phyloP scores from a whole-genome alignment of 2,888 invertebrate genomes.

The Himalopsyche anomala region DNA sequence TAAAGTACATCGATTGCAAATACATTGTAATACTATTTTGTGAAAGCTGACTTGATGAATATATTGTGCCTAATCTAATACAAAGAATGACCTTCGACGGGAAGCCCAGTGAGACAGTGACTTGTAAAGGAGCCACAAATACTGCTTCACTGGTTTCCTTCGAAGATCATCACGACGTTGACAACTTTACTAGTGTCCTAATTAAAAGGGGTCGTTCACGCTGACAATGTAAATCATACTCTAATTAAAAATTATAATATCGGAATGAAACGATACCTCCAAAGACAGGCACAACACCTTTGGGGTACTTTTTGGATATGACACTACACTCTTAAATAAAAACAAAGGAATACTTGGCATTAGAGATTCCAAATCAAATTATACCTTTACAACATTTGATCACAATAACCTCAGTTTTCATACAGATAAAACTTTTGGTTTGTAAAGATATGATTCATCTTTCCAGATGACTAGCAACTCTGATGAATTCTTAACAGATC shows the following conservation, averaged over 20 bases:
- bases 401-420: too few relatives aligned
- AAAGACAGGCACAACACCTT: constrained; percentile 65
- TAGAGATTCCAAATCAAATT: background rate
- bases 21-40: constrained; percentile 53
- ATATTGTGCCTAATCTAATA: constrained; percentile 70
- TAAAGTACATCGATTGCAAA: constrained; percentile 59
- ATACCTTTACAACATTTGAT: background rate
- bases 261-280: constrained; percentile 45
- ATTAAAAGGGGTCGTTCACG: background rate
- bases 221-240: background rate
- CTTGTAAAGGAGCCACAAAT: constrained; percentile 64
- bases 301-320: constrained; percentile 32
- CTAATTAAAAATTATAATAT: constrained; percentile 4
- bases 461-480: background rate
- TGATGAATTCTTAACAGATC: constrained; percentile 4
- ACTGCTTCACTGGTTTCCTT: constrained; percentile 52
- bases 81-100: constrained; percentile 48
- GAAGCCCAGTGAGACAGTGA: constrained; percentile 51
- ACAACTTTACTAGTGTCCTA: constrained; percentile 41
- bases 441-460: background rate
- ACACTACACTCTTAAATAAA: constrained; percentile 48
- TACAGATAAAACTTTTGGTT: too few relatives aligned
- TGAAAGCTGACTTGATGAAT: constrained; percentile 78
- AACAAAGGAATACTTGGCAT: background rate
- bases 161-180: constrained; percentile 49